Evolutionary conservation across 92 coral and sea anemone species (phyloP).

Genomic region (Meandrina meandrites): DNA sequence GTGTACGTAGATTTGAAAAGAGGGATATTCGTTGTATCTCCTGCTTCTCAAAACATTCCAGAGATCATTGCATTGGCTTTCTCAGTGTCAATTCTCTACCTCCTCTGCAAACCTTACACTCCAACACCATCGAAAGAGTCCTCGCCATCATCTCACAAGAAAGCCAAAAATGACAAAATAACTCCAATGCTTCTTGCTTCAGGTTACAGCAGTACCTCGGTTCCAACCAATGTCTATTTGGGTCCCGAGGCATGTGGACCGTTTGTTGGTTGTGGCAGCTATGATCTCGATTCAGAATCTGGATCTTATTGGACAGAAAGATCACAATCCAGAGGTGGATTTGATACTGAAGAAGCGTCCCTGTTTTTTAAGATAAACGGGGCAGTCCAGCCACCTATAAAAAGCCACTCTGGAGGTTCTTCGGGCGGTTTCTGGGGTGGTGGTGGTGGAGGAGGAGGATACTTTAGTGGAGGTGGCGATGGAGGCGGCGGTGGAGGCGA

Average conservation of each 20-base stretch:
- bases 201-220: slow-evolving; percentile 55
- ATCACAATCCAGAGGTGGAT: neutral
- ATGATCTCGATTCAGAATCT: slow-evolving; percentile 44
- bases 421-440: slow-evolving; percentile 18
- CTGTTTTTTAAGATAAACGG: slow-evolving; percentile 36
- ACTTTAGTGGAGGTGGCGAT: slow-evolving; percentile 20
- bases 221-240: slow-evolving; percentile 58
- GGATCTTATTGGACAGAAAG: slow-evolving; percentile 38
- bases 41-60: slow-evolving; percentile 49
- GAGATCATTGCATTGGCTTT: slow-evolving; percentile 54
- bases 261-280: slow-evolving; percentile 8
- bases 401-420: neutral
- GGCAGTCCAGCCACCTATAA: neutral
- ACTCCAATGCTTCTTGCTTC: slow-evolving; percentile 53
- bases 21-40: slow-evolving; percentile 29
- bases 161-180: slow-evolving; percentile 21
- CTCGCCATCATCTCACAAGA: slow-evolving; percentile 49
- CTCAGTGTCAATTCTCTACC: slow-evolving; percentile 56
- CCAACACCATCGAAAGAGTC: slow-evolving; percentile 41
- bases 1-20: slow-evolving; percentile 50
- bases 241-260: neutral
- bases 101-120: slow-evolving; percentile 65
- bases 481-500: slow-evolving; percentile 28
- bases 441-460: slow-evolving; percentile 15
- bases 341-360: slow-evolving; percentile 28